phyloP scores from a whole-genome alignment of 2,797 vertebrate genomes.

The Microhierax caerulescens region DNA sequence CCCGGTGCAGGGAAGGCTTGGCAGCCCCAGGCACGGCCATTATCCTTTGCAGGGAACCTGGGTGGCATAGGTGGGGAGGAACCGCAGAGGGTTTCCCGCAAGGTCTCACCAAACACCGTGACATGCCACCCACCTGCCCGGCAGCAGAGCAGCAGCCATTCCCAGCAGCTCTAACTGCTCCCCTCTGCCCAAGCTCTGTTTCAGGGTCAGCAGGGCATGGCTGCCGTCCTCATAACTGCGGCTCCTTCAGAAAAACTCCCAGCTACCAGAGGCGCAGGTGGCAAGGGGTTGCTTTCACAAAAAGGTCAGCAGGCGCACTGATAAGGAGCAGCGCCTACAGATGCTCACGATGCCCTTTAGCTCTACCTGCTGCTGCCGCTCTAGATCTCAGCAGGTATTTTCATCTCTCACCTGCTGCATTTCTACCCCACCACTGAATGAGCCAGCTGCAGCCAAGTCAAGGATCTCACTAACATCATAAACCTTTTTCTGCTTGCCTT shows the following conservation, averaged over 20 bases:
- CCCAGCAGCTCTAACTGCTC: not conserved
- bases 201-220: not conserved
- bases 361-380: not conserved
- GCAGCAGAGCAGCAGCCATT: not conserved
- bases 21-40: fast-evolving
- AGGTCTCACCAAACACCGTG: not conserved
- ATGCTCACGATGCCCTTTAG: not conserved
- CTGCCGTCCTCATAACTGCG: fast-evolving
- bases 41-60: not conserved
- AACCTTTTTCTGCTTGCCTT: not conserved
- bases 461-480: not conserved
- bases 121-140: fast-evolving
- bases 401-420: not conserved
- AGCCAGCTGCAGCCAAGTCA: not conserved
- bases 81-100: not conserved
- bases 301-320: not conserved
- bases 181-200: not conserved
- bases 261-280: not conserved
- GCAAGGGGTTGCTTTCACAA: not conserved
- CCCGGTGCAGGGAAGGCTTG: not conserved
- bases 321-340: not conserved
- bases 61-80: not conserved
- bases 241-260: not conserved
- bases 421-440: not conserved
- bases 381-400: not conserved